Conservation (phyloP, 2,113 vertebrate species). For the Melanerpes aurifrons region DNA sequence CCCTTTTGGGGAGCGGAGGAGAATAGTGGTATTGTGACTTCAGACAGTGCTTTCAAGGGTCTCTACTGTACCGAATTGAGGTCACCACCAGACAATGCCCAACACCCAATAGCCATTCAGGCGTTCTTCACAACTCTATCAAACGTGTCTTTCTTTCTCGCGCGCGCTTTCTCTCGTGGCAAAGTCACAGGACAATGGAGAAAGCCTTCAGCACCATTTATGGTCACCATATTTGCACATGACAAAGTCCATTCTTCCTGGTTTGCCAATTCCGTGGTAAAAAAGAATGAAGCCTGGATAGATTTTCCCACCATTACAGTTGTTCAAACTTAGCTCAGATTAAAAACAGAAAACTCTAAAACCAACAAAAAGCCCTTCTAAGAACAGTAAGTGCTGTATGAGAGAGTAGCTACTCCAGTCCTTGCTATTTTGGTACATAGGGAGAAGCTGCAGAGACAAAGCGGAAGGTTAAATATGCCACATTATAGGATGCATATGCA, state of each 20-base stretch:
- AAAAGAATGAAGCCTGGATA: conserved; percentile 73
- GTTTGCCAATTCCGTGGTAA: conserved; percentile 69
- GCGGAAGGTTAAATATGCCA: conserved; percentile 68
- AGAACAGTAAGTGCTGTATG: conserved; percentile 48
- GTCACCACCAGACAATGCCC: conserved; percentile 94
- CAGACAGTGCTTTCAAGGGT: conserved; percentile 95
- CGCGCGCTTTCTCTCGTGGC: conserved; percentile 88
- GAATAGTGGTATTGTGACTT: conserved; percentile 95
- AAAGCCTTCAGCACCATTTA: conserved; percentile 84
- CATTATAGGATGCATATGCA: conserved; percentile 55
- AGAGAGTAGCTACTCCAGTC: conserved; percentile 62
- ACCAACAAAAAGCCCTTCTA: conserved; percentile 48
- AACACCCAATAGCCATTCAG: conserved; percentile 96
- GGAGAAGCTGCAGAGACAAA: conserved; percentile 59
- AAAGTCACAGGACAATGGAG: conserved; percentile 90
- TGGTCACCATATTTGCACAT: conserved; percentile 85
- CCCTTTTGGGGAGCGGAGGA: conserved; percentile 92
- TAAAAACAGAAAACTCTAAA: conserved; percentile 61
- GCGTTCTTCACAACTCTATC: conserved; percentile 96
- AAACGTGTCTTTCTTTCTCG: conserved; percentile 92
- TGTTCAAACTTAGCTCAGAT: conserved; percentile 72
- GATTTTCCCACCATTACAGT: conserved; percentile 83
- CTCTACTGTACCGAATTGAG: conserved; percentile 99
- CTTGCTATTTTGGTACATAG: conserved; percentile 54
- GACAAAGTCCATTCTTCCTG: conserved; percentile 83